phyloP scores from a whole-genome alignment of 2,113 vertebrate species.

The Spea multiplicata region DNA sequence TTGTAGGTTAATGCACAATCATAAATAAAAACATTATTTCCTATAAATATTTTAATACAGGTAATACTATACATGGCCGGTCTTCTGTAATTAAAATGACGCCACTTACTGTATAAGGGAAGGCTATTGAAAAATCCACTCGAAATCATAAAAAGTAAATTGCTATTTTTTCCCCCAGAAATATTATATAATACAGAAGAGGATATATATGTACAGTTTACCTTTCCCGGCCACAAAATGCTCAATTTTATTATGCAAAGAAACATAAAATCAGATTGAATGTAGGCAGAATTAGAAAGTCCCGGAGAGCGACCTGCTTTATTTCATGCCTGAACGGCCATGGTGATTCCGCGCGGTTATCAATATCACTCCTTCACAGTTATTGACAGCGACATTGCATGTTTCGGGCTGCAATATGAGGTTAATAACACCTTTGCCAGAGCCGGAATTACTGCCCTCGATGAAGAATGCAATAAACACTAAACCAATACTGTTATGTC shows the following conservation, averaged over 20 bases:
- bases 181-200: conserved; percentile 1
- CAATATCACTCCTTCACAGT: conserved; percentile 42
- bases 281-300: conserved; percentile 17
- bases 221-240: conserved; percentile 18
- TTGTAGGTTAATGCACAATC: too few relatives aligned
- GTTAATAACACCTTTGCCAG: conserved; percentile 44
- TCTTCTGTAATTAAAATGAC: background rate
- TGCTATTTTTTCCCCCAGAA: conserved; percentile 10
- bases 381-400: conserved; percentile 29
- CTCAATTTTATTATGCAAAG: conserved; percentile 31
- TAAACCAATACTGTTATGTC: conserved; percentile 33
- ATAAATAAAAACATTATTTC: too few relatives aligned
- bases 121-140: background rate
- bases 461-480: conserved; percentile 44
- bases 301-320: conserved; percentile 20
- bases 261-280: conserved; percentile 37
- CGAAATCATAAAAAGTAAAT: conserved; percentile 28
- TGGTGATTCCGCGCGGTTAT: conserved; percentile 7
- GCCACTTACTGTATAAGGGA: background rate
- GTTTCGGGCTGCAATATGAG: conserved; percentile 37
- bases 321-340: conserved; percentile 37
- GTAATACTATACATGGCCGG: too few relatives aligned
- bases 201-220: conserved; percentile 1
- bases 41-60: too few relatives aligned
- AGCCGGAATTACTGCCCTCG: conserved; percentile 39